Evolutionary conservation across 2,797 vertebrate genomes (phyloP).

Genomic region (Myotis findleyi): DNA sequence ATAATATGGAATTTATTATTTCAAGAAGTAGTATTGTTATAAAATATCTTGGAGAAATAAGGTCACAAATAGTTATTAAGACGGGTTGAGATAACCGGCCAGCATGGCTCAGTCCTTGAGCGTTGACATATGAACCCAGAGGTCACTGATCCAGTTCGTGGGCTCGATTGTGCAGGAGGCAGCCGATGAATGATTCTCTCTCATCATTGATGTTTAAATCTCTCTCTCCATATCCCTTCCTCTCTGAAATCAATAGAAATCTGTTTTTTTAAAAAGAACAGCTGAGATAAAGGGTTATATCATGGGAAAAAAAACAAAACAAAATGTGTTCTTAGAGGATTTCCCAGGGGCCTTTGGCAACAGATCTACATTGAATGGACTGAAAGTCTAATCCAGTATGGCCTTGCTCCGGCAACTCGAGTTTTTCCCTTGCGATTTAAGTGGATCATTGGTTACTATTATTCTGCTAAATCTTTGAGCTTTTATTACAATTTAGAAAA

Average conservation of each 20-base stretch:
- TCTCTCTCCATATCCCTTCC: too few relatives aligned
- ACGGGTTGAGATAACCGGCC: not conserved
- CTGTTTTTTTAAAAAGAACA: not conserved
- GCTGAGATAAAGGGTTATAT: not conserved
- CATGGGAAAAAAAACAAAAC: not conserved
- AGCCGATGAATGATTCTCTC: too few relatives aligned
- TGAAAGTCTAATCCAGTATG: not conserved
- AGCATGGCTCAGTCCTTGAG: too few relatives aligned
- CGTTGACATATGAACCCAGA: too few relatives aligned
- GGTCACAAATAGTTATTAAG: not conserved
- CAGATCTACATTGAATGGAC: not conserved
- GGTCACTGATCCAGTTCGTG: too few relatives aligned
- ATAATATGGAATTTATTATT: not conserved
- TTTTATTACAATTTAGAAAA: constrained; percentile 43
- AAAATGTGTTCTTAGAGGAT: not conserved
- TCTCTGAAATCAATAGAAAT: too few relatives aligned
- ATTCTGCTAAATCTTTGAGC: not conserved
- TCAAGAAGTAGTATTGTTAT: not conserved
- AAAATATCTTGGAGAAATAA: not conserved
- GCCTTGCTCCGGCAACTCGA: not conserved
- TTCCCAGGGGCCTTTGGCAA: not conserved
- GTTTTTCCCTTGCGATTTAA: not conserved
- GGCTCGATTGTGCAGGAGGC: too few relatives aligned
- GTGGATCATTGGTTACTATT: not conserved
- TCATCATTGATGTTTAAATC: too few relatives aligned